Percentiles rank a stretch among this genome's conserved stretches.
phyloP scores from a whole-genome alignment of 2,888 invertebrate species.

The Arrhopalites spinosus region DNA sequence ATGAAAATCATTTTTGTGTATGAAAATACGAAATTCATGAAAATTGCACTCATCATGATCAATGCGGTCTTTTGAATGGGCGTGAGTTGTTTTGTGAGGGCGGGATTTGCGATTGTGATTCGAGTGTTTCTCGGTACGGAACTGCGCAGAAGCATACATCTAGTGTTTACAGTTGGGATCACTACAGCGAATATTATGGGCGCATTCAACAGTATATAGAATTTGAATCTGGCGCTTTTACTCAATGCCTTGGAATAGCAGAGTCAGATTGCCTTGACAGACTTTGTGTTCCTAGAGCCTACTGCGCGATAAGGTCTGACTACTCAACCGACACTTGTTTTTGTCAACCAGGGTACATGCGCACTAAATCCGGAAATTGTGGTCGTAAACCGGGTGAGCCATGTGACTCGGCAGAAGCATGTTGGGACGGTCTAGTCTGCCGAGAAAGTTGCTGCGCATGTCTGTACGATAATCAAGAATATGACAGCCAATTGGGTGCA shows the following conservation, averaged over 20 bases:
- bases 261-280: not conserved
- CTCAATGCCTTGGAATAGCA: not conserved
- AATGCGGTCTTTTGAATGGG: not conserved
- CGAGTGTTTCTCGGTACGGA: not conserved
- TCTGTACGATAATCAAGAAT: not conserved
- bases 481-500: not conserved
- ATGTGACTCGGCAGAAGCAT: not conserved
- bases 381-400: not conserved
- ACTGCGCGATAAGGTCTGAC: not conserved
- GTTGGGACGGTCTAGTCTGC: not conserved
- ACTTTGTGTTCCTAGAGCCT: not conserved
- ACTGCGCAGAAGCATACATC: not conserved
- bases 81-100: not conserved
- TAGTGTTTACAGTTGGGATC: too few species aligned
- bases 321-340: not conserved
- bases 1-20: not conserved
- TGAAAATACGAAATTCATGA: not conserved
- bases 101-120: conserved; percentile 7
- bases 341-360: not conserved
- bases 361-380: not conserved
- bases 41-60: not conserved
- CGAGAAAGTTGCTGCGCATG: not conserved
- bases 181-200: not conserved
- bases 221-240: not conserved
- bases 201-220: not conserved